A percentile compares a stretch with the other conserved stretches of the same genome.
phyloP scores from a whole-genome alignment of 1,140 invertebrate genomes.

The Manduca sexta region DNA sequence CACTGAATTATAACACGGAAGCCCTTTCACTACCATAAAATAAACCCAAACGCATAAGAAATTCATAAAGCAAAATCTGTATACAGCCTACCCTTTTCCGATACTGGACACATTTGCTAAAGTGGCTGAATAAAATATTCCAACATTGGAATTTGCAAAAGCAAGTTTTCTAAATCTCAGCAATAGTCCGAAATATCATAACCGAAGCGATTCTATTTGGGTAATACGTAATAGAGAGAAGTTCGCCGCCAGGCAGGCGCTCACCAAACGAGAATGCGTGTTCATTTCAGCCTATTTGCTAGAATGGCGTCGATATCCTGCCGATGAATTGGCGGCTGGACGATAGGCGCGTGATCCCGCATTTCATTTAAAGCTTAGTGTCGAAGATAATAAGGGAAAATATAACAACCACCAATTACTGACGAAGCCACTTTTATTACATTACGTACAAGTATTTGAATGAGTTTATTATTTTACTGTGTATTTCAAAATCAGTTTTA shows the following conservation, averaged over 20 bases:
- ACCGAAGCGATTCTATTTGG: constrained; percentile 43
- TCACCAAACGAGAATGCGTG: constrained; percentile 26
- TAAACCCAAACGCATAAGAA: background rate
- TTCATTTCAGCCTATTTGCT: constrained; percentile 37
- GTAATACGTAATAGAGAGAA: constrained; percentile 40
- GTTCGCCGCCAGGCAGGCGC: constrained; percentile 43
- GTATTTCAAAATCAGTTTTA: too few species aligned
- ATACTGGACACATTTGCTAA: background rate
- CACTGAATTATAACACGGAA: background rate
- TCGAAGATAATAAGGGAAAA: constrained; percentile 10
- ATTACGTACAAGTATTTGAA: too few species aligned
- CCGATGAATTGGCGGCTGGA: constrained; percentile 25
- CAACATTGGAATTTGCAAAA: constrained; percentile 7
- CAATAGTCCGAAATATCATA: constrained; percentile 34
- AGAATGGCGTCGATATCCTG: constrained; percentile 34
- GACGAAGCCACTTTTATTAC: constrained; percentile 9
- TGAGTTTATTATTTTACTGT: too few species aligned
- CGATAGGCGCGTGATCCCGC: constrained; percentile 37
- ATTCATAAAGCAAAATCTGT: background rate
- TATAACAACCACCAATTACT: background rate
- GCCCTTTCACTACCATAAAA: background rate
- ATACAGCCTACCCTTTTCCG: background rate
- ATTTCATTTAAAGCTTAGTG: constrained; percentile 34
- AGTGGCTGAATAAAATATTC: background rate
- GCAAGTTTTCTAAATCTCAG: constrained; percentile 31